phyloP scores from a whole-genome alignment of 2,888 invertebrate species.

The Oxycera nigricornis region DNA sequence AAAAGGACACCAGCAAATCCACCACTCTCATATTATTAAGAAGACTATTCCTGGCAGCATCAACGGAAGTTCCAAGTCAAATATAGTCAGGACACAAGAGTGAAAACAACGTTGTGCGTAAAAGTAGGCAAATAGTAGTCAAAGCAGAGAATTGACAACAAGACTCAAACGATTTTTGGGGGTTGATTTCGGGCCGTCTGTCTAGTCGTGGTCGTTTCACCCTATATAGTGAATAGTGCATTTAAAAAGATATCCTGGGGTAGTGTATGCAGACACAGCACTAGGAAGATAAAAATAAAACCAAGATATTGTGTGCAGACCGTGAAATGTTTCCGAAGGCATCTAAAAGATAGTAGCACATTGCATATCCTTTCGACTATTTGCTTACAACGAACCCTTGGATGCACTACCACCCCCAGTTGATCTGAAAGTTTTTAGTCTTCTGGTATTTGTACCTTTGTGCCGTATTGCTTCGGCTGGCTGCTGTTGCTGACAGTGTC shows the following conservation, averaged over 20 bases:
- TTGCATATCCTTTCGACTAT: slow-evolving; percentile 1
- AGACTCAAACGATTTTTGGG: slow-evolving; percentile 1
- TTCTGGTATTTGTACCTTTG: slow-evolving; percentile 8
- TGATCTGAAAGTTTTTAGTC: neutral
- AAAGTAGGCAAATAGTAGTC: slow-evolving; percentile 14
- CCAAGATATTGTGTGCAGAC: neutral
- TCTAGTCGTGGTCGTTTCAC: neutral
- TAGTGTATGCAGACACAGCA: neutral
- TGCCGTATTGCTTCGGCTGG: neutral
- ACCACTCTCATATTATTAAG: neutral
- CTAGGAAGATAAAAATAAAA: neutral
- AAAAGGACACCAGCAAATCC: slow-evolving; percentile 27
- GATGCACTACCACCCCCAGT: neutral
- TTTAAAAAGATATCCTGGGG: neutral
- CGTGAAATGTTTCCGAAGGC: neutral
- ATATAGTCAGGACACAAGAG: neutral
- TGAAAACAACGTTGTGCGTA: slow-evolving; percentile 22
- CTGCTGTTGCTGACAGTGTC: neutral
- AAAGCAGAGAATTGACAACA: neutral
- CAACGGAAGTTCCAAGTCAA: slow-evolving; percentile 32
- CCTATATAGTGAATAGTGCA: neutral
- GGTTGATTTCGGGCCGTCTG: neutral
- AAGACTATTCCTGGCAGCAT: slow-evolving; percentile 11
- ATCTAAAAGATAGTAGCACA: slow-evolving; percentile 1
- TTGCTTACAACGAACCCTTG: slow-evolving; percentile 20